Evolutionary conservation across 2,797 vertebrate species (phyloP), one percentile per base, ranked within the genome.

Genomic region (Otus scops): DNA sequence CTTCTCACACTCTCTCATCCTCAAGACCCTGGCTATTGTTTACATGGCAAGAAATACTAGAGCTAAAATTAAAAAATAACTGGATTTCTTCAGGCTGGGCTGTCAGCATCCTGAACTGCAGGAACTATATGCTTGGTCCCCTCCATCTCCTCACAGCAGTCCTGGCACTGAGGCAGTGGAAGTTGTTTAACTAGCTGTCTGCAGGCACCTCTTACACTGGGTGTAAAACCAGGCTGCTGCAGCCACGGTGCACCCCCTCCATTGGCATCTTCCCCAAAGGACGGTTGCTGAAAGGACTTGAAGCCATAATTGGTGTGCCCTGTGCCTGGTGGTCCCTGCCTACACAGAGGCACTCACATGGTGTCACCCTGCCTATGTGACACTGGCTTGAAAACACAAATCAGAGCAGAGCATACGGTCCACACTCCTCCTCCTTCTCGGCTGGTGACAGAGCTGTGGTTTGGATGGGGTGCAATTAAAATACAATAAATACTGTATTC

Each of bases 21-120:
- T 92, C 53, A 83, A 85, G 75, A 92, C 34, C 47, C 13, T 38
- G 36, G 48, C 61, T 92, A 78, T 85, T 96, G 81, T 94, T 96
- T 95, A 95, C 59, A 85, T 13, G 61, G 53, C 43, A 93, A 90
- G 80, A 89, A 92, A 93, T 41, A 68, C 32, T 83, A 51, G 26
- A 93, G 19, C 39, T 91, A 78, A 65, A 94, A 85, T 79, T 74
- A 54, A 94, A 95, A 85, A 59, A 4, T 18, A 54, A 87, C 60
- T 78, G 64, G 26, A 88, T 88, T 83, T 70, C 73, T 75, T 94
- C 61, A 82, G 80, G 77, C 80, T 67, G 60, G 38, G 61, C 82
- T 89, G 48, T 75, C 65, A 80, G 76, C 85, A 71, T 94, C 54
- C 87, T 77, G 38, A 59, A 65, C 19, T 64, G 69, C 19, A 61